phyloP scores from a whole-genome alignment of 2,888 invertebrate genomes.

The Arctia plantaginis region DNA sequence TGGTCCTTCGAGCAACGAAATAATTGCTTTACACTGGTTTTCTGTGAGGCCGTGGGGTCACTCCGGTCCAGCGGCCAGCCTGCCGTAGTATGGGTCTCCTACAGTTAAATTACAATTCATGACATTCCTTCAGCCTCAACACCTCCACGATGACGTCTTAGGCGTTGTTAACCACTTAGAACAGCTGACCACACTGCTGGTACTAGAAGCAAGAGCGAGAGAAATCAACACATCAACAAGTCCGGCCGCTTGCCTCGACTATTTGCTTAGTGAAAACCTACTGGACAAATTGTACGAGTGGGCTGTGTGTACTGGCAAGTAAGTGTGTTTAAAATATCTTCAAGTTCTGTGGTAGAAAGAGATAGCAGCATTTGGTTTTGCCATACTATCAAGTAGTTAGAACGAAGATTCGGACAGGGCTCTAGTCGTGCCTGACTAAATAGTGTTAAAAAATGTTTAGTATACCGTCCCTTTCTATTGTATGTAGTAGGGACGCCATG shows the following conservation, averaged over 20 bases:
- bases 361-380: background rate
- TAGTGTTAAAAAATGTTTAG: no score
- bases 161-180: conserved; percentile 97
- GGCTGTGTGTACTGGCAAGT: conserved; percentile 94
- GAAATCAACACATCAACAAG: conserved; percentile 65
- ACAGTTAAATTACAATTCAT: background rate
- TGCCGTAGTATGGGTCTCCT: background rate
- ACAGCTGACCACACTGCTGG: conserved; percentile 94
- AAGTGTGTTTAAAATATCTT: conserved; percentile 56
- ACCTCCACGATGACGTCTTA: conserved; percentile 93
- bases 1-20: background rate
- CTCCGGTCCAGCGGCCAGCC: no score
- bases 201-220: conserved; percentile 92
- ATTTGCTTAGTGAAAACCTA: conserved; percentile 94
- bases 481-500: background rate
- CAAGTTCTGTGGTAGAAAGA: background rate
- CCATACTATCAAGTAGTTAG: background rate
- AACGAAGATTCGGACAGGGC: no score
- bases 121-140: conserved; percentile 67
- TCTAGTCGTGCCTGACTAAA: no score
- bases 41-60: background rate
- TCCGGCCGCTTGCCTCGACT: conserved; percentile 90
- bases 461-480: no score
- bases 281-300: conserved; percentile 95
- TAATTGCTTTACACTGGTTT: background rate